Evolutionary conservation across 2,797 vertebrate genomes (phyloP).

Genomic region (Peromyscus aztecus): DNA sequence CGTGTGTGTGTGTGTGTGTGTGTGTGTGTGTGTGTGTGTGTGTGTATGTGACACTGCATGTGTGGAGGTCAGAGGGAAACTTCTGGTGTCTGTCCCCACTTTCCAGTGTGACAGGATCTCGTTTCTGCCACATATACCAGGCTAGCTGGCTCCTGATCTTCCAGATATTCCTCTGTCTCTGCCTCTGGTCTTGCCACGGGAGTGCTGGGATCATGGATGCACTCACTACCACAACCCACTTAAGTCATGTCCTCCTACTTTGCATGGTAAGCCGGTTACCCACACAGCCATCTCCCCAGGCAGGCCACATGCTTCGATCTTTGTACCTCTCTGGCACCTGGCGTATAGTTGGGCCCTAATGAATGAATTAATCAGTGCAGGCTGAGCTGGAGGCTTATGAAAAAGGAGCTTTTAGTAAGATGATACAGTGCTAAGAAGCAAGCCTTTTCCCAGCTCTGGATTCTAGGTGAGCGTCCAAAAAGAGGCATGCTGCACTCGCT

Average conservation of each 20-base stretch:
- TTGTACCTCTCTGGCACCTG: neutral
- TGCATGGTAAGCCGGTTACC: neutral
- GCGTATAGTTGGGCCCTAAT: neutral
- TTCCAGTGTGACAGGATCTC: neutral
- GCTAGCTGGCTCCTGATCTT: neutral
- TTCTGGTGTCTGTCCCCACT: neutral
- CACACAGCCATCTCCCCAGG: neutral
- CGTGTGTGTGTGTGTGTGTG: neutral
- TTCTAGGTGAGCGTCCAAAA: neutral
- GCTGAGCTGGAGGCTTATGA: neutral
- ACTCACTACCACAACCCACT: too few species aligned
- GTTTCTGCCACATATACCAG: neutral
- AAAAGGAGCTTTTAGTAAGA: conserved; percentile 18
- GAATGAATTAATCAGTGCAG: neutral
- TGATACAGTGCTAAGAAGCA: neutral
- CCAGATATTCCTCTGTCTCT: neutral
- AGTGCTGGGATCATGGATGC: neutral
- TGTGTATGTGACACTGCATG: too few species aligned
- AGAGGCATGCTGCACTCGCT: neutral
- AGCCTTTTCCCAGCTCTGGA: neutral
- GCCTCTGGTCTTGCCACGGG: neutral
- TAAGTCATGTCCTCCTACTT: neutral
- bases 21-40: neutral
- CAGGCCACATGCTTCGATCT: neutral
- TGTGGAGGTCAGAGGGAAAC: neutral